These are phyloP conservation scores for Coenonympha arcania DNA, from an alignment of 2,888 invertebrate genomes.

Conservation along the genomic window DNA sequence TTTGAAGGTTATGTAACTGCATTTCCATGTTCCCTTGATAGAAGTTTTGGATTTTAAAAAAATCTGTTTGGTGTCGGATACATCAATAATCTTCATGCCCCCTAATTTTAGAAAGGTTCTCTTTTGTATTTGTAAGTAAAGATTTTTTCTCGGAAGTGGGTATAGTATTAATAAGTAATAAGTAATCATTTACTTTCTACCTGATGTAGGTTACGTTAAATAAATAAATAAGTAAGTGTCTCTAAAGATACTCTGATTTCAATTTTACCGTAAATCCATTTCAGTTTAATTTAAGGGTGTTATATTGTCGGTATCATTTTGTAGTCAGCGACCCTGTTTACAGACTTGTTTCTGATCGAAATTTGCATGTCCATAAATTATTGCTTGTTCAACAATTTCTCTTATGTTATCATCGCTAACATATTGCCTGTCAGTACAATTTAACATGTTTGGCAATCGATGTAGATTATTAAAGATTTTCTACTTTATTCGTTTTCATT, in stretches of 20 bases:
- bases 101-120: no score
- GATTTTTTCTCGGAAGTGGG: no score
- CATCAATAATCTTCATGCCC: no score
- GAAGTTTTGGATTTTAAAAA: no score
- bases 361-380: conserved; percentile 20
- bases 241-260: conserved; percentile 2
- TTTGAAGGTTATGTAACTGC: no score
- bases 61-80: no score
- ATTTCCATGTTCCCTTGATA: no score
- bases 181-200: no score
- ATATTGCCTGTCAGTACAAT: not conserved
- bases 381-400: not conserved
- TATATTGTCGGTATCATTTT: conserved; percentile 17
- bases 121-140: no score
- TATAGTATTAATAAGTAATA: no score
- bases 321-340: conserved; percentile 15
- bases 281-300: conserved; percentile 13
- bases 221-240: not conserved
- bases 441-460: not conserved
- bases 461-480: no score
- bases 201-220: not conserved
- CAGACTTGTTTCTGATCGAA: conserved; percentile 21
- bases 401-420: not conserved
- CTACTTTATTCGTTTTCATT: no score
- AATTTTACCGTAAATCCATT: conserved; percentile 16